Evolutionary conservation across 1,140 invertebrate genomes (phyloP).

Genomic region (Eciton burchellii): DNA sequence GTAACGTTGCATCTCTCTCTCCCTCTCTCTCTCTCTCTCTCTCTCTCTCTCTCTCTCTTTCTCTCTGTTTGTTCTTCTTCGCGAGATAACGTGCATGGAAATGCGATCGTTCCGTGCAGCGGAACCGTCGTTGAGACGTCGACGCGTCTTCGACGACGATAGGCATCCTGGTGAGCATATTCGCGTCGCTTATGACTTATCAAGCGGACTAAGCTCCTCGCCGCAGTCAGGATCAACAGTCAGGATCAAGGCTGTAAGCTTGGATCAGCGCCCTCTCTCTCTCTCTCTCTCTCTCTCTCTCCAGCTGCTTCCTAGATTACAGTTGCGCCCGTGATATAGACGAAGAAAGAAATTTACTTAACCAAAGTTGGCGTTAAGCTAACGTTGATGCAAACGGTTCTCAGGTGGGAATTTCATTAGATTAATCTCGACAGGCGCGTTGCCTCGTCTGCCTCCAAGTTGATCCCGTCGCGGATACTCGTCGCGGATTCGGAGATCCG

Average conservation of each 20-base stretch:
- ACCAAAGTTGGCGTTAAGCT: slow-evolving; percentile 49
- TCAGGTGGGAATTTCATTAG: slow-evolving; percentile 32
- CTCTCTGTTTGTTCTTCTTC: too few relatives aligned
- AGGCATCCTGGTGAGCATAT: background rate
- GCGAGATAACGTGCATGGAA: too few relatives aligned
- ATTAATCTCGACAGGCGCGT: slow-evolving; percentile 39
- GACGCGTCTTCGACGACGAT: slow-evolving; percentile 23
- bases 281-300: background rate
- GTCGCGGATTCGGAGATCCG: slow-evolving; percentile 14
- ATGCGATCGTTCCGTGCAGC: too few relatives aligned
- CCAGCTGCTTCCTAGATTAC: slow-evolving; percentile 49
- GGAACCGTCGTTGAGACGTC: too few relatives aligned
- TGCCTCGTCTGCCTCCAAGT: slow-evolving; percentile 7
- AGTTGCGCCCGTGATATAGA: slow-evolving; percentile 31
- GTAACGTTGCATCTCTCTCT: too few relatives aligned
- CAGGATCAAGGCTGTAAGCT: slow-evolving; percentile 40
- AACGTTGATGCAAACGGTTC: slow-evolving; percentile 31
- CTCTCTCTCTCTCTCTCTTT: too few relatives aligned
- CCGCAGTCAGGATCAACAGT: slow-evolving; percentile 39
- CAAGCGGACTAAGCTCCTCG: slow-evolving; percentile 25
- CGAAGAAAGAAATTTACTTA: slow-evolving; percentile 59
- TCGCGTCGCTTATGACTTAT: slow-evolving; percentile 21
- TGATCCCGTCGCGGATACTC: slow-evolving; percentile 21
- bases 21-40: too few relatives aligned
- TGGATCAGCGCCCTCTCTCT: slow-evolving; percentile 38